phyloP scores from a whole-genome alignment of 2,113 vertebrate species.

The Lophotis ruficrista region DNA sequence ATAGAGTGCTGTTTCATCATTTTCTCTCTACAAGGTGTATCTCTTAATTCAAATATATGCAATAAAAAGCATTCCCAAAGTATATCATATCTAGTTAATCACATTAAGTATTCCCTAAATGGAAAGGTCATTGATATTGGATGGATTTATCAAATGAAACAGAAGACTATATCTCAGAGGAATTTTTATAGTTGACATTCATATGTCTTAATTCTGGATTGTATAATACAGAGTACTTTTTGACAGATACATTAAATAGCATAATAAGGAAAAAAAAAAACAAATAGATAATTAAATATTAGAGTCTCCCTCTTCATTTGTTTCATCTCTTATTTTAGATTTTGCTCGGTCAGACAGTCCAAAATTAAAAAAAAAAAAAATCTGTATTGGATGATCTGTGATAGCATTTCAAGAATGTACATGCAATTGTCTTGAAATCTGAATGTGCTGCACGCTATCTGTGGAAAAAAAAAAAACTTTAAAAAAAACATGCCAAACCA shows the following conservation, averaged over 20 bases:
- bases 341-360: not conserved
- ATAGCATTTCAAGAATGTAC: not conserved
- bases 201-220: conserved; percentile 42
- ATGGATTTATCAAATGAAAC: conserved; percentile 52
- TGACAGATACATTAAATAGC: not conserved
- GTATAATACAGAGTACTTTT: not conserved
- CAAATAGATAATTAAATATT: not conserved
- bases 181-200: conserved; percentile 42
- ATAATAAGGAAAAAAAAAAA: not conserved
- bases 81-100: conserved; percentile 57
- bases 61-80: conserved; percentile 61
- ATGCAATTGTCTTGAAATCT: not conserved
- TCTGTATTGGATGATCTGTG: not conserved
- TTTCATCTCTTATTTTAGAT: not conserved
- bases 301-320: not conserved
- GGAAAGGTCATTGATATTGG: conserved; percentile 48
- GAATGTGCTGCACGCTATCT: not conserved
- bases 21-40: conserved; percentile 54
- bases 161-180: conserved; percentile 27
- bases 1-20: conserved; percentile 54
- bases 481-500: not conserved
- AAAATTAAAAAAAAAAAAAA: not conserved
- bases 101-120: conserved; percentile 54
- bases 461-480: not conserved
- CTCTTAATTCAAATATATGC: conserved; percentile 52